phyloP scores from a whole-genome alignment of 2,113 vertebrate genomes.

The Sakesphorus luctuosus region DNA sequence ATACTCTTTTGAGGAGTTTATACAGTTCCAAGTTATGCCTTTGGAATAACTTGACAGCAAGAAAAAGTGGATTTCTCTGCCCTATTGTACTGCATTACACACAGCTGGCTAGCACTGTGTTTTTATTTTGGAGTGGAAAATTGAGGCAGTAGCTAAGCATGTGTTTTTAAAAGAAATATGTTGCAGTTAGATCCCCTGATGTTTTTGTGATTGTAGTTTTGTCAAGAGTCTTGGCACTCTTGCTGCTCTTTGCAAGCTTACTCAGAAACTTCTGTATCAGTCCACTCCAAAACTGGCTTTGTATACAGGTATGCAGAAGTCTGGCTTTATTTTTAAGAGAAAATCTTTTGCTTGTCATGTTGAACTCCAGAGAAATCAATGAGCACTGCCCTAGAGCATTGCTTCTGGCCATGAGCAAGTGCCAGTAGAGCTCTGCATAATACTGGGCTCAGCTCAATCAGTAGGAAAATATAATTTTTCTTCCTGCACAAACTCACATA shows the following conservation, averaged over 20 bases:
- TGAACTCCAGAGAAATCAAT: background rate
- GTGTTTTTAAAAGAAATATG: background rate
- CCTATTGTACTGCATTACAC: background rate
- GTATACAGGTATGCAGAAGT: fast-evolving
- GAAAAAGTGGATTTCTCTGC: background rate
- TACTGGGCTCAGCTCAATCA: background rate
- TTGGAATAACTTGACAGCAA: background rate
- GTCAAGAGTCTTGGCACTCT: background rate
- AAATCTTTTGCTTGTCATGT: background rate
- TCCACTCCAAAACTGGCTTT: background rate
- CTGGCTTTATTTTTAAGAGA: background rate
- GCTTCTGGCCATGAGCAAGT: background rate
- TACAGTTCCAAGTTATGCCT: fast-evolving
- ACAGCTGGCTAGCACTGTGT: background rate
- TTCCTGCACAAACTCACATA: background rate
- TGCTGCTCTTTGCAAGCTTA: background rate
- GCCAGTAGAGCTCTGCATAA: background rate
- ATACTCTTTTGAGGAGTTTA: background rate
- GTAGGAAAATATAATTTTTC: background rate
- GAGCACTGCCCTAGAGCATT: background rate
- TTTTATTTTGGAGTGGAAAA: background rate
- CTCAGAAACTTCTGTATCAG: background rate
- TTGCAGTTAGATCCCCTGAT: background rate
- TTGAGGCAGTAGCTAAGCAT: background rate
- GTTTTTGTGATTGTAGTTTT: background rate